Conservation (phyloP, 1,140 invertebrate genomes). For the Tribolium madens region DNA sequence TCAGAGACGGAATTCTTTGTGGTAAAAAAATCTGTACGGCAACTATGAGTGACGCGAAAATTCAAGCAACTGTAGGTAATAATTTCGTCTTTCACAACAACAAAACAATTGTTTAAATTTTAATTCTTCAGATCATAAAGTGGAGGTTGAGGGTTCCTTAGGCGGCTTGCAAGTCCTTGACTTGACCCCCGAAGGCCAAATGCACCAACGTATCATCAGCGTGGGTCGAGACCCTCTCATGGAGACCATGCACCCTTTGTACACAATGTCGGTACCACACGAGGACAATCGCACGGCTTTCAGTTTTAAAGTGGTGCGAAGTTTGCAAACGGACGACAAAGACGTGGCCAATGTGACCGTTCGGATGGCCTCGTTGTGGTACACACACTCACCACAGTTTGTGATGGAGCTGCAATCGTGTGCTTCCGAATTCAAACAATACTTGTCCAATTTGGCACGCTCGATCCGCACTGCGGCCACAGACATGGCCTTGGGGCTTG, state of each 20-base stretch:
- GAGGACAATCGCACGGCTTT: constrained; percentile 72
- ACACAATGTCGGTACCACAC: constrained; percentile 64
- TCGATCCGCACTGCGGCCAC: constrained; percentile 91
- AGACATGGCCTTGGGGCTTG: constrained; percentile 92
- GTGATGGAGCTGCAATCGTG: constrained; percentile 89
- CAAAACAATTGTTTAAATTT: neutral
- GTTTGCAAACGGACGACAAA: constrained; percentile 62
- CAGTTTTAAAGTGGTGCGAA: constrained; percentile 73
- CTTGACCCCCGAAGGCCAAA: constrained; percentile 84
- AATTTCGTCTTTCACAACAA: neutral
- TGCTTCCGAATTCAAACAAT: constrained; percentile 78
- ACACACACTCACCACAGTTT: constrained; percentile 90
- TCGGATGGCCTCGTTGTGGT: constrained; percentile 92
- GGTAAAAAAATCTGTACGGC: constrained; percentile 94
- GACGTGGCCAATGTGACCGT: constrained; percentile 69
- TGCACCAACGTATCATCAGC: constrained; percentile 87
- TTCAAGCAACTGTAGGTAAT: constrained; percentile 85
- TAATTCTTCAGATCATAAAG: constrained; percentile 65
- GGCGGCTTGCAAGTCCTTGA: constrained; percentile 93
- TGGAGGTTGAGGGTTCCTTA: constrained; percentile 84
- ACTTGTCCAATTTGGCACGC: constrained; percentile 79
- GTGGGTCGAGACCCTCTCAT: constrained; percentile 83
- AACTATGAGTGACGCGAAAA: constrained; percentile 89
- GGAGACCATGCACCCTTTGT: constrained; percentile 68
- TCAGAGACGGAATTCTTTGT: constrained; percentile 76